Conservation (phyloP, 2,797 vertebrate genomes). For the Choloepus didactylus region DNA sequence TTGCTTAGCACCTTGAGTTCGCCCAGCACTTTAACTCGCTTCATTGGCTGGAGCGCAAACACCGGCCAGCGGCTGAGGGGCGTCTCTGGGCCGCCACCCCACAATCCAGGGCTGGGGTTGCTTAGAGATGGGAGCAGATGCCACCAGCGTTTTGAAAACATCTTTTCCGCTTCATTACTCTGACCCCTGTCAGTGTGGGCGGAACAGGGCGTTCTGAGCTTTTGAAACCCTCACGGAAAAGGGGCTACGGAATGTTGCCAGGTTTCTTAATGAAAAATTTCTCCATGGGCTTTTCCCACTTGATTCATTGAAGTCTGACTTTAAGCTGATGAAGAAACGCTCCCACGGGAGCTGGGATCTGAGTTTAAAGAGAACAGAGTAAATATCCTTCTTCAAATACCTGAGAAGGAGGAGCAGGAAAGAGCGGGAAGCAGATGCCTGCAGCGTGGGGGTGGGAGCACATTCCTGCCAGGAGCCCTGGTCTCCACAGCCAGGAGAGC, state of each 20-base stretch:
- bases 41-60: conserved; percentile 55
- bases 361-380: conserved; percentile 39
- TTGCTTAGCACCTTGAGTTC: conserved; percentile 62
- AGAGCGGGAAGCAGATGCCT: background rate
- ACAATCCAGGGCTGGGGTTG: conserved; percentile 74
- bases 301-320: conserved; percentile 48
- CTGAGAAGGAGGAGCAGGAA: background rate
- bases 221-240: conserved; percentile 71
- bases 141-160: conserved; percentile 75
- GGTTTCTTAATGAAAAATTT: conserved; percentile 32
- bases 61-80: background rate
- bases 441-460: too few species aligned
- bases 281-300: conserved; percentile 49
- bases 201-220: conserved; percentile 64
- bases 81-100: conserved; percentile 61
- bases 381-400: background rate
- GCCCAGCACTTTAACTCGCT: conserved; percentile 63
- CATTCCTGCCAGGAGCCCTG: background rate
- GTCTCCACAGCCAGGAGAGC: background rate
- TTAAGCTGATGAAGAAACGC: conserved; percentile 48
- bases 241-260: conserved; percentile 47
- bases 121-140: conserved; percentile 81
- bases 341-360: background rate
- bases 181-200: conserved; percentile 76
- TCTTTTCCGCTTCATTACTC: conserved; percentile 86